Evolutionary conservation across 2,797 vertebrate species (phyloP).

Genomic region (Avahi laniger): DNA sequence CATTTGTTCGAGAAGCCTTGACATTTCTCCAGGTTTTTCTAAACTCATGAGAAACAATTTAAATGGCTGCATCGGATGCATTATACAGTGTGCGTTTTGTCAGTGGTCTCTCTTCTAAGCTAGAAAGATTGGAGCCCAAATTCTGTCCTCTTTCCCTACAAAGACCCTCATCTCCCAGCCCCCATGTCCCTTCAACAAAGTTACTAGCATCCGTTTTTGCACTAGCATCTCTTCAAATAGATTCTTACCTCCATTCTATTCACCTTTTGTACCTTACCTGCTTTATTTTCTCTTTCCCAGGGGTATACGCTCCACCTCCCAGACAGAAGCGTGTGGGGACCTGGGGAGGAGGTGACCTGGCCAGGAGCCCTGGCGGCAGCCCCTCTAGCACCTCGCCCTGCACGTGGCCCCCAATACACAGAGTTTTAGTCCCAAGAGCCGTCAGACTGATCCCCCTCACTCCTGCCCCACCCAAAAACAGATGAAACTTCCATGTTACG

Average conservation of each 20-base stretch:
- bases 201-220: background rate
- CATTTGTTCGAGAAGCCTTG: background rate
- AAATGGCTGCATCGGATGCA: background rate
- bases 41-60: background rate
- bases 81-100: background rate
- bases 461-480: background rate
- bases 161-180: background rate
- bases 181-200: background rate
- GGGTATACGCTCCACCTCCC: background rate
- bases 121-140: background rate
- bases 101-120: background rate
- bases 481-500: background rate
- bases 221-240: background rate
- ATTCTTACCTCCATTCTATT: background rate
- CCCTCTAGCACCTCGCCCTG: background rate
- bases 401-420: background rate
- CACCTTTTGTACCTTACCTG: background rate
- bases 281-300: background rate
- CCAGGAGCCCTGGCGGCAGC: fast-evolving
- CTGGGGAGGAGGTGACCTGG: background rate
- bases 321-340: background rate
- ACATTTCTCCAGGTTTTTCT: background rate
- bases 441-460: background rate
- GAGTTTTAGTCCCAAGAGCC: background rate
- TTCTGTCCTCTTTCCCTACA: background rate